These are phyloP conservation scores for Parnassius apollo DNA, from an alignment of 2,888 invertebrate species.

Conservation along the genomic window DNA sequence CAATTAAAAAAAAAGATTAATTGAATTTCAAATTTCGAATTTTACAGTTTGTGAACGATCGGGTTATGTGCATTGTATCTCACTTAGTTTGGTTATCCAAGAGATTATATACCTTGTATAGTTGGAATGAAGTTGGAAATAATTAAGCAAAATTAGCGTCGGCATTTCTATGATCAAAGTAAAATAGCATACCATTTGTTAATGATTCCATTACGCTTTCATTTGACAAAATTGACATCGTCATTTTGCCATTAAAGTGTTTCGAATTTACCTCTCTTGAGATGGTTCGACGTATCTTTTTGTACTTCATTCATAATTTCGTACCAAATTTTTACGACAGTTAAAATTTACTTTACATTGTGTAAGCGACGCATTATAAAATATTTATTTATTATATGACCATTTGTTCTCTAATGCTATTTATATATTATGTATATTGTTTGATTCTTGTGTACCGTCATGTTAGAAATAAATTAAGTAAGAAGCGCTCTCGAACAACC, in stretches of 20 bases:
- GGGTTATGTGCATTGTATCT: slow-evolving; percentile 36
- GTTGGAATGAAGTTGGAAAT: slow-evolving; percentile 35
- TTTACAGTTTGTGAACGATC: slow-evolving; percentile 58
- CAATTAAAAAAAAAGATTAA: slow-evolving; percentile 70
- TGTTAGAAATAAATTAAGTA: no score
- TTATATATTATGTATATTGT: no score
- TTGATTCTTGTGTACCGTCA: no score
- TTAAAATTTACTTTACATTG: slow-evolving; percentile 45
- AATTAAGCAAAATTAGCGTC: slow-evolving; percentile 42
- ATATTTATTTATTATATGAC: no score
- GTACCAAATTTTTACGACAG: slow-evolving; percentile 43
- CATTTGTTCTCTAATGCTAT: no score
- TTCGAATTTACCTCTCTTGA: slow-evolving; percentile 33
- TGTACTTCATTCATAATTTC: slow-evolving; percentile 55
- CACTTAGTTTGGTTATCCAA: slow-evolving; percentile 3
- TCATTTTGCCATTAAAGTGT: slow-evolving; percentile 39
- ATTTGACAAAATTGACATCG: slow-evolving; percentile 48
- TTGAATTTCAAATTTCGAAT: slow-evolving; percentile 58
- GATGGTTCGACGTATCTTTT: slow-evolving; percentile 32
- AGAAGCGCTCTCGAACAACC: no score
- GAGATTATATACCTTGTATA: slow-evolving; percentile 14
- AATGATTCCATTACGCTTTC: slow-evolving; percentile 41
- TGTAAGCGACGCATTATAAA: no score
- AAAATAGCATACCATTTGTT: slow-evolving; percentile 35
- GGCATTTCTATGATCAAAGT: slow-evolving; percentile 50